Conservation (phyloP, 2,113 vertebrate species). For the Sylvicapra grimmia region DNA sequence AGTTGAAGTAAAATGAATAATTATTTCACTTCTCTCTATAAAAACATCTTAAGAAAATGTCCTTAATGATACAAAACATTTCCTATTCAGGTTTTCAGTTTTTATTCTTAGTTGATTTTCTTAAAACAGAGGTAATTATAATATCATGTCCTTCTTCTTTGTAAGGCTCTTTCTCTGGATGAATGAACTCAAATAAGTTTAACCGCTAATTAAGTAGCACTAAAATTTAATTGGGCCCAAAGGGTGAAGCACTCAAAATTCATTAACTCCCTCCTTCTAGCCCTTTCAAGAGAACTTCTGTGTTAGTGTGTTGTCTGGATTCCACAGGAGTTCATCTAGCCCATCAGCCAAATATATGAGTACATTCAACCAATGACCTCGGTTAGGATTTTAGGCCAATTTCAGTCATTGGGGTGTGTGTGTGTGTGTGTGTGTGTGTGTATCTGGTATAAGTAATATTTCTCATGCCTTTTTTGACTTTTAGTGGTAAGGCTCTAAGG, state of each 20-base stretch:
- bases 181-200: conserved; percentile 76
- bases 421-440: too few species aligned
- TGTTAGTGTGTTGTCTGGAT: conserved; percentile 49
- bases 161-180: conserved; percentile 64
- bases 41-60: conserved; percentile 59
- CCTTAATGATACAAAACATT: conserved; percentile 52
- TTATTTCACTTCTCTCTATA: conserved; percentile 62
- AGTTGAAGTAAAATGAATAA: conserved; percentile 53
- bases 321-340: neutral
- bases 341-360: neutral
- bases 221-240: conserved; percentile 82
- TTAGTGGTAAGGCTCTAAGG: neutral
- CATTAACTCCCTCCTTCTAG: conserved; percentile 75
- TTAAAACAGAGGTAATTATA: conserved; percentile 46
- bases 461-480: neutral
- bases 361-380: neutral
- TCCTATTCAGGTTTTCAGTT: conserved; percentile 22
- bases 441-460: neutral
- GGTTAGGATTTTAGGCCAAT: neutral
- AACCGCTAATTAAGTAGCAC: conserved; percentile 76
- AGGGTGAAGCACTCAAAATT: conserved; percentile 77
- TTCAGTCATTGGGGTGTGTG: neutral
- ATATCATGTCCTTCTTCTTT: conserved; percentile 61
- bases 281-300: conserved; percentile 38
- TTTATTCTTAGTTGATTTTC: conserved; percentile 55